Evolutionary conservation across 2,888 invertebrate genomes (phyloP), one percentile per base, ranked within the genome.

Genomic region (Lysandra coridon): DNA sequence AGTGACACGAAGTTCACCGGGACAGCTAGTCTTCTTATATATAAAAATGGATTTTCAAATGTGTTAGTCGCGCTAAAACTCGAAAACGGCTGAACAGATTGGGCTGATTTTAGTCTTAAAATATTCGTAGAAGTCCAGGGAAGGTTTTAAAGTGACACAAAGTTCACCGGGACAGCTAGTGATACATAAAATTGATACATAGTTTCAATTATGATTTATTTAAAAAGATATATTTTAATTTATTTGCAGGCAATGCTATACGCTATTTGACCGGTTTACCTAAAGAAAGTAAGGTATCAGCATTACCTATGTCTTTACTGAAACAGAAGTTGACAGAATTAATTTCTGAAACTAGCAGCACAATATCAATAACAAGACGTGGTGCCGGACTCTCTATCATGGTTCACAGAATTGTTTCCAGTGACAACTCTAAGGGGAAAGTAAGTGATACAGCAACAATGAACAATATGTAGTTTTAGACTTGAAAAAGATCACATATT

Each of bases 351-450:
- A 89, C 92, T 4, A 89, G 87, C 80, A 90, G 88, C 80, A 92
- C 91, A 87, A 90, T 95, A 2, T 95, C 96, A 78, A 95, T 97
- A 10, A 97, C 97, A 0, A 95, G 97, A 78, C 95, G 97, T 81
- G 97, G 97, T 37, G 98, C 97, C 6, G 98, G 98, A 0, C 92
- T 97, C 14, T 96, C 97, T 0, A 96, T 97, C 78, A 96, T 98
- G 94, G 95, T 98, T 78, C 96, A 97, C 83, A 96, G 96, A 84
- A 95, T 98, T 62, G 95, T 97, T 0, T 95, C 96, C 53, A 96
- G 95, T 84, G 97, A 97, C 85, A 92, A 94, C 83, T 95, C 95
- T 79, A 93, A 90, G 80, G 93, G 92, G 40, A 95, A 95, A 86
- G 94, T 95, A 85, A 78, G 80, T 57, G 0, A 53, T 53, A 57